Conservation (phyloP, 2,888 invertebrate genomes). For the Tipula vernalis region DNA sequence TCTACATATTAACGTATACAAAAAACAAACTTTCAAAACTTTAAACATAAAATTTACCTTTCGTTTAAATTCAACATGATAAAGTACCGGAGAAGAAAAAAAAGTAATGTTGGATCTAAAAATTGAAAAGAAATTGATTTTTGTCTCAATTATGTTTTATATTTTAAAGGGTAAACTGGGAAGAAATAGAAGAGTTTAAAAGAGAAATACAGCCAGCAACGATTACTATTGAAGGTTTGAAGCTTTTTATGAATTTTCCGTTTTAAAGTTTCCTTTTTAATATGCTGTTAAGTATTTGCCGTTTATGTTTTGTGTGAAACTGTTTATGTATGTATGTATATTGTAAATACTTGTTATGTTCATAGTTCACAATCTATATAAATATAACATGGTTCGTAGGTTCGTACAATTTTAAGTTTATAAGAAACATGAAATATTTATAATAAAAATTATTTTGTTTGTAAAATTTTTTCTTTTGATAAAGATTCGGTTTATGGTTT, state of each 20-base stretch:
- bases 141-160: neutral
- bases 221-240: neutral
- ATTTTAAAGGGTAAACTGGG: constrained; percentile 43
- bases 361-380: too few relatives aligned
- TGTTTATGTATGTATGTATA: neutral
- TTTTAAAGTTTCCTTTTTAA: neutral
- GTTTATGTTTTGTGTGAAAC: neutral
- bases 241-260: neutral
- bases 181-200: constrained; percentile 28
- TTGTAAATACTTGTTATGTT: neutral
- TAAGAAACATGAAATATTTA: neutral
- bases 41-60: neutral
- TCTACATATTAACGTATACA: neutral
- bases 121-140: neutral
- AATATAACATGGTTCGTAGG: too few relatives aligned
- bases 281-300: neutral
- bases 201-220: neutral
- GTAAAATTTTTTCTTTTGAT: neutral
- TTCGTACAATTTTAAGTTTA: too few relatives aligned
- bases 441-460: neutral
- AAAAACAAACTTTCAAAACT: neutral
- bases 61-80: neutral
- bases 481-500: neutral
- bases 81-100: neutral
- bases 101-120: neutral